These are phyloP conservation scores for Xestobium rufovillosum DNA, from an alignment of 2,888 invertebrate genomes.

Conservation along the genomic window DNA sequence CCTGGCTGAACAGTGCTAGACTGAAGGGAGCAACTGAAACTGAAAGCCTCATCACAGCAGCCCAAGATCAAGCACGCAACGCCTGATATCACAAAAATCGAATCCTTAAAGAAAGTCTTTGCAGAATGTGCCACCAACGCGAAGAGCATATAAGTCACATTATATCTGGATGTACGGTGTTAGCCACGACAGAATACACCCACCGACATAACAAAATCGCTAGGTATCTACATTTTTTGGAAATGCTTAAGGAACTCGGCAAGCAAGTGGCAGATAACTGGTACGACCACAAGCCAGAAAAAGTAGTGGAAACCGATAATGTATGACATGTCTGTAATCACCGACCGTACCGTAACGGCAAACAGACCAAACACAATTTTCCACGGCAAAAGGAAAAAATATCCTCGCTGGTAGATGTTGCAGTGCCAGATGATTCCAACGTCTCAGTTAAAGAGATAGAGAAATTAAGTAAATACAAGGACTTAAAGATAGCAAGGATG, in stretches of 20 bases:
- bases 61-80: too few relatives aligned
- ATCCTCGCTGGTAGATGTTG: background rate
- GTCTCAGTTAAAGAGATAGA: too few relatives aligned
- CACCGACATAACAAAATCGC: conserved; percentile 3
- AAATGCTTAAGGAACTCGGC: conserved; percentile 3
- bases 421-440: too few relatives aligned
- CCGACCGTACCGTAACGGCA: background rate
- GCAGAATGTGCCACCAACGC: too few relatives aligned
- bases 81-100: too few relatives aligned
- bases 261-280: conserved; percentile 1
- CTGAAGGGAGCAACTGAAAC: too few relatives aligned
- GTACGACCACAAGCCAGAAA: conserved; percentile 4
- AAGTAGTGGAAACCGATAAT: too few relatives aligned
- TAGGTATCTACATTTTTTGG: background rate
- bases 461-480: too few relatives aligned
- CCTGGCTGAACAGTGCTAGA: too few relatives aligned
- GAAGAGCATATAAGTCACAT: conserved; percentile 1
- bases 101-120: too few relatives aligned
- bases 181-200: conserved; percentile 2
- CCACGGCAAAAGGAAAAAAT: conserved; percentile 1
- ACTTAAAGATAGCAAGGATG: too few relatives aligned
- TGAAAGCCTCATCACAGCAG: too few relatives aligned
- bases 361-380: conserved; percentile 4
- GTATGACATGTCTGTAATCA: background rate
- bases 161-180: conserved; percentile 4